Conservation (phyloP, 2,113 vertebrate genomes). For the Eonycteris spelaea region DNA sequence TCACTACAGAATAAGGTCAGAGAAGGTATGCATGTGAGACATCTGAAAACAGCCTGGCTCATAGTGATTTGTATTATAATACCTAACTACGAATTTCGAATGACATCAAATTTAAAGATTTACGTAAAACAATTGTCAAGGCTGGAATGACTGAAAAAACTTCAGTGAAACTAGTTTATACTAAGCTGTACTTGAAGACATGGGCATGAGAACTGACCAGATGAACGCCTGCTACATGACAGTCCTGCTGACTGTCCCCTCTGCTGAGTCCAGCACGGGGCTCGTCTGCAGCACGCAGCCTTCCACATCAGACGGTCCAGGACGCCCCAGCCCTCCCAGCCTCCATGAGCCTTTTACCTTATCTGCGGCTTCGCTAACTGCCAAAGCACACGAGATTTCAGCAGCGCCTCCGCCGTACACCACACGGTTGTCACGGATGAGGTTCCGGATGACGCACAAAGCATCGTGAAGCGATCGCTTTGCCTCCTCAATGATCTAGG, state of each 20-base stretch:
- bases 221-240: neutral
- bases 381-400: constrained; percentile 94
- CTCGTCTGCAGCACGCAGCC: accelerated
- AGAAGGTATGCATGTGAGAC: accelerated
- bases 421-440: constrained; percentile 94
- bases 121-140: neutral
- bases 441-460: constrained; percentile 96
- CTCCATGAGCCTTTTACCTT: constrained; percentile 82
- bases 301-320: accelerated
- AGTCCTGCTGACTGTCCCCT: accelerated
- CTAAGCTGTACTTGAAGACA: accelerated
- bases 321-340: accelerated
- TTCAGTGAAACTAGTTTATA: accelerated
- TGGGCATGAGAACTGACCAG: accelerated
- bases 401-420: constrained; percentile 97
- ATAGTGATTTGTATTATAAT: neutral
- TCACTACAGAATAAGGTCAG: accelerated
- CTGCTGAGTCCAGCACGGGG: accelerated
- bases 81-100: neutral
- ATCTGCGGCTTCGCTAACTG: constrained; percentile 94
- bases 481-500: constrained; percentile 96
- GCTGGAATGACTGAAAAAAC: neutral
- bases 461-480: constrained; percentile 98
- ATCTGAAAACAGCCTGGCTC: no score
- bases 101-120: neutral